phyloP scores from a whole-genome alignment of 2,888 invertebrate genomes.

The Drosophila rellima region DNA sequence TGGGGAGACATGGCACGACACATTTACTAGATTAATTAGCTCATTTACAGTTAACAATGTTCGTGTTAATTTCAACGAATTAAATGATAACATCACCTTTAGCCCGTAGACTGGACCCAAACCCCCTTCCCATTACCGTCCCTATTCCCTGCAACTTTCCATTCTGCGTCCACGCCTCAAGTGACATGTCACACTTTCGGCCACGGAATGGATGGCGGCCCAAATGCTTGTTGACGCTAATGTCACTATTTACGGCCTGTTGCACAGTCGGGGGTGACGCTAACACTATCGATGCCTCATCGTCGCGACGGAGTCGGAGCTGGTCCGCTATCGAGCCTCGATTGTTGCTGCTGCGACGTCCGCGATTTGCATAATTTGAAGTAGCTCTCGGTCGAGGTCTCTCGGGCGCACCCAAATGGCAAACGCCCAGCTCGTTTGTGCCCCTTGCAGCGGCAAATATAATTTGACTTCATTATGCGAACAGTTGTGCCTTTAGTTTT shows the following conservation, averaged over 20 bases:
- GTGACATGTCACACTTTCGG: conserved; percentile 55
- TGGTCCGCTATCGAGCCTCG: conserved; percentile 36
- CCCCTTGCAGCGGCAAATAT: conserved; percentile 42
- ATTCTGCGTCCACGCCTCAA: conserved; percentile 20
- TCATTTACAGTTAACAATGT: conserved; percentile 85
- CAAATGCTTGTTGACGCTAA: conserved; percentile 77
- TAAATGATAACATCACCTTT: conserved; percentile 84
- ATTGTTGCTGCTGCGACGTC: conserved; percentile 10
- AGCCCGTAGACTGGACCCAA: conserved; percentile 20
- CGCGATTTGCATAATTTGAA: conserved; percentile 80
- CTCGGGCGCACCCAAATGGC: conserved; percentile 57
- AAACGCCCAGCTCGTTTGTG: conserved; percentile 73
- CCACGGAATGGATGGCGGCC: conserved; percentile 57
- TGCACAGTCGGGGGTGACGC: conserved; percentile 45
- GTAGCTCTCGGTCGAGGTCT: conserved; percentile 11
- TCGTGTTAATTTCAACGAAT: conserved; percentile 86
- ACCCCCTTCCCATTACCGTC: not conserved
- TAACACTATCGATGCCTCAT: conserved; percentile 20
- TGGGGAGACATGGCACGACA: conserved; percentile 50
- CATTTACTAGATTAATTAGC: conserved; percentile 84
- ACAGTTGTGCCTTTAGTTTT: conserved; percentile 85
- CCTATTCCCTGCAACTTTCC: not conserved
- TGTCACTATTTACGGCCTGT: conserved; percentile 68
- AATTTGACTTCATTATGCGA: conserved; percentile 83
- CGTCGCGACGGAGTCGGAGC: conserved; percentile 7